phyloP scores from a whole-genome alignment of 1,140 invertebrate species.

The Bombus impatiens region DNA sequence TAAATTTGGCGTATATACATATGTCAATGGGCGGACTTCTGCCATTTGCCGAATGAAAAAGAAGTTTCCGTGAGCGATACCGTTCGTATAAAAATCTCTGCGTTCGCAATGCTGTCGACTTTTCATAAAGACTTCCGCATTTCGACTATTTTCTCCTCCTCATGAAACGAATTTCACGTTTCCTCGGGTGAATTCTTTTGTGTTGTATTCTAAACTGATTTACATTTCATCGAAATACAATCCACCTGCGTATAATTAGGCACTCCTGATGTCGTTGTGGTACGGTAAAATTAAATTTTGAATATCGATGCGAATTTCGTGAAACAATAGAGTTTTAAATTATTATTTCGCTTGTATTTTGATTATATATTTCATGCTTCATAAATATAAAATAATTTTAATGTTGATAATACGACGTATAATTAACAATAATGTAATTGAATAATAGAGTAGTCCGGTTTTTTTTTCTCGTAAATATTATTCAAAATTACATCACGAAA shows the following conservation, averaged over 20 bases:
- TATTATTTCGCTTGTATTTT: not conserved
- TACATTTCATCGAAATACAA: not conserved
- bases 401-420: not conserved
- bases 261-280: too few species aligned
- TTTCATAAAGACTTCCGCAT: not conserved
- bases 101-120: slow-evolving; percentile 13
- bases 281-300: not conserved
- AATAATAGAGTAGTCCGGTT: not conserved
- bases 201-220: slow-evolving; percentile 5
- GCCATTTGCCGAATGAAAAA: slow-evolving; percentile 31
- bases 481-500: not conserved
- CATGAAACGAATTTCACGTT: not conserved
- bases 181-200: not conserved
- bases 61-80: slow-evolving; percentile 14
- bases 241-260: too few species aligned
- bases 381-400: slow-evolving; percentile 4
- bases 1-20: not conserved
- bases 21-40: not conserved
- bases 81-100: slow-evolving; percentile 29
- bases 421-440: not conserved
- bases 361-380: not conserved
- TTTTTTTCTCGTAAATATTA: not conserved
- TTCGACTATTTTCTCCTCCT: not conserved
- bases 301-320: not conserved
- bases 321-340: not conserved